A percentile compares a stretch with the other conserved stretches of the same genome.
phyloP scores from a whole-genome alignment of 2,888 invertebrate genomes.

The Galerucella calmariensis region DNA sequence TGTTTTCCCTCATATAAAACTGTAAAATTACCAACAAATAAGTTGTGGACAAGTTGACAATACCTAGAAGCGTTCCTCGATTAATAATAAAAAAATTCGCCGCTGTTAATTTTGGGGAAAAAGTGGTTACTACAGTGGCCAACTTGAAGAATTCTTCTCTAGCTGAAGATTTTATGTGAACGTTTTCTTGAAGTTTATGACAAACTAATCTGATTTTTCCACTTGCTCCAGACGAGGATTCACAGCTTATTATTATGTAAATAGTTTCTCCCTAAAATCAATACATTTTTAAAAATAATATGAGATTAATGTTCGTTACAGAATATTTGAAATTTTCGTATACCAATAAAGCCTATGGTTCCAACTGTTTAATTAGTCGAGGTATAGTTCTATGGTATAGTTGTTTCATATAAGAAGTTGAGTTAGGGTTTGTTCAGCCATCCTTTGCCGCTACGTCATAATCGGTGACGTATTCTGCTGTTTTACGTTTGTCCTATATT shows the following conservation, averaged over 20 bases:
- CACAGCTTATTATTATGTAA: conserved; percentile 4
- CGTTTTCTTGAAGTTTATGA: conserved; percentile 7
- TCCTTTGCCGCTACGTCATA: no score
- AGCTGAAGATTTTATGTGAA: conserved; percentile 1
- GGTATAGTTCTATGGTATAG: no score
- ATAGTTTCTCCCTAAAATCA: background rate
- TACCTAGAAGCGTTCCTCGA: conserved; percentile 4
- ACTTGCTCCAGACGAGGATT: background rate
- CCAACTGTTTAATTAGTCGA: no score
- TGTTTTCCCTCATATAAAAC: conserved; percentile 1
- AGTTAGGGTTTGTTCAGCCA: no score
- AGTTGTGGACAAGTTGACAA: conserved; percentile 5
- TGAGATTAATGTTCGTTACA: no score
- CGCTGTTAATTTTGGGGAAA: conserved; percentile 8
- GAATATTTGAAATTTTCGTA: no score
- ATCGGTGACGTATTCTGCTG: no score
- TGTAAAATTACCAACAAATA: conserved; percentile 14
- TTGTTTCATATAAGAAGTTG: no score
- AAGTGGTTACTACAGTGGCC: background rate
- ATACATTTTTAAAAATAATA: background rate
- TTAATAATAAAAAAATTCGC: conserved; percentile 12
- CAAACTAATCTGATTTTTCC: conserved; percentile 9
- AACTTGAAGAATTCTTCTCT: conserved; percentile 15
- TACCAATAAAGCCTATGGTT: no score
- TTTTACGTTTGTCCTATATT: no score